Percentiles rank a stretch among this genome's conserved stretches.
Evolutionary conservation across 1,140 invertebrate species (phyloP).

Genomic region (Stratiolaelaps scimitus): DNA sequence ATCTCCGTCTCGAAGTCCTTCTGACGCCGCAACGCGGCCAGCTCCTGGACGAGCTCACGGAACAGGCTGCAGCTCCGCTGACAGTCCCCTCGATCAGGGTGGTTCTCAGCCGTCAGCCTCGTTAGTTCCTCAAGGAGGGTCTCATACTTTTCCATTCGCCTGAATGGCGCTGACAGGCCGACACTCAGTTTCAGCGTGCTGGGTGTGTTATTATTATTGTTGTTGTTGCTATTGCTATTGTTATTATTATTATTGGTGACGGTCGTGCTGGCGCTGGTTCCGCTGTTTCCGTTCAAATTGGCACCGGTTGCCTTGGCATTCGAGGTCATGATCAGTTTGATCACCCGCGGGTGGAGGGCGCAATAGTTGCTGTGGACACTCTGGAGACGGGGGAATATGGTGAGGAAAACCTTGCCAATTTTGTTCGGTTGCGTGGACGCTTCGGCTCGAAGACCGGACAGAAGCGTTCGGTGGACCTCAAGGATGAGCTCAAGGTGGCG

Average conservation of each 20-base stretch:
- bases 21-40: conserved; percentile 56
- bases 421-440: conserved; percentile 39
- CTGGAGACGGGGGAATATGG: conserved; percentile 41
- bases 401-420: conserved; percentile 45
- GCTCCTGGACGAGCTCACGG: conserved; percentile 57
- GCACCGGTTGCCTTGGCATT: too few relatives aligned
- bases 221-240: neutral
- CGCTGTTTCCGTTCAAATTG: too few relatives aligned
- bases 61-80: conserved; percentile 84
- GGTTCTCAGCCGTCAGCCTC: conserved; percentile 82
- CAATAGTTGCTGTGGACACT: conserved; percentile 43
- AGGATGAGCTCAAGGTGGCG: conserved; percentile 15
- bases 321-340: conserved; percentile 39
- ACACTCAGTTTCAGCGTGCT: conserved; percentile 9
- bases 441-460: conserved; percentile 30
- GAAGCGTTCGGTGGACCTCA: conserved; percentile 3
- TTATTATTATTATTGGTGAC: conserved; percentile 13
- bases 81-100: conserved; percentile 87
- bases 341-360: conserved; percentile 43
- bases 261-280: too few relatives aligned
- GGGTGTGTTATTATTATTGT: neutral
- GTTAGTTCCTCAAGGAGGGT: conserved; percentile 74
- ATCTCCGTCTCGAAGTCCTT: conserved; percentile 93
- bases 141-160: conserved; percentile 85
- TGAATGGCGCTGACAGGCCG: conserved; percentile 82